Evolutionary conservation across 2,888 invertebrate species (phyloP).

Genomic region (Nomada ruficornis): DNA sequence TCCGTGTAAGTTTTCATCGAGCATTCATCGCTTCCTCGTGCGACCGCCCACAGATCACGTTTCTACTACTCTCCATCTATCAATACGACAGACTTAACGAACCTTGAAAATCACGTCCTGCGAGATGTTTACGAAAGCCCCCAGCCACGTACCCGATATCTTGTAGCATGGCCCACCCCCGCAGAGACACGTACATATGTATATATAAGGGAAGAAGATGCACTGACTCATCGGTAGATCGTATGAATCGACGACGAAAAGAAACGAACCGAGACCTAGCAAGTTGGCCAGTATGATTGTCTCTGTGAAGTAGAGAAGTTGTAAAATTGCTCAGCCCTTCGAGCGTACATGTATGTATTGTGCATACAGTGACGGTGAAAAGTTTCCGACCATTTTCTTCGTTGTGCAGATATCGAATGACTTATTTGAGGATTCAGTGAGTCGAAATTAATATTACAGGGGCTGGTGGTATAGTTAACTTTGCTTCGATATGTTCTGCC

Average conservation of each 20-base stretch:
- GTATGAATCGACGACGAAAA: conserved; percentile 11
- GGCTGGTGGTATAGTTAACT: no score
- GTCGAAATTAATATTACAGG: no score
- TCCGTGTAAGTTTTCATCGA: conserved; percentile 31
- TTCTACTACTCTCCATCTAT: conserved; percentile 40
- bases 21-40: conserved; percentile 43
- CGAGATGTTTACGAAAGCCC: conserved; percentile 64
- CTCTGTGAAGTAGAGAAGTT: no score
- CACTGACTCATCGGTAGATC: conserved; percentile 37
- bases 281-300: not conserved
- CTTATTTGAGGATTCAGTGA: no score
- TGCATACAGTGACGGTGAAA: no score
- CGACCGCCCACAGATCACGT: conserved; percentile 34
- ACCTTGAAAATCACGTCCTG: conserved; percentile 69
- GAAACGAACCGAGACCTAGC: not conserved
- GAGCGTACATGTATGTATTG: no score
- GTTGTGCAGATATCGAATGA: no score
- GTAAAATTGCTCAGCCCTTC: no score
- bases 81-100: conserved; percentile 60
- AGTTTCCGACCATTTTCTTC: no score
- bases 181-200: not conserved
- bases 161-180: conserved; percentile 19
- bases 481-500: no score
- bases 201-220: not conserved
- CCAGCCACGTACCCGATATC: conserved; percentile 26